Evolutionary conservation across 2,797 vertebrate genomes (phyloP).

Genomic region (Mycteria americana): DNA sequence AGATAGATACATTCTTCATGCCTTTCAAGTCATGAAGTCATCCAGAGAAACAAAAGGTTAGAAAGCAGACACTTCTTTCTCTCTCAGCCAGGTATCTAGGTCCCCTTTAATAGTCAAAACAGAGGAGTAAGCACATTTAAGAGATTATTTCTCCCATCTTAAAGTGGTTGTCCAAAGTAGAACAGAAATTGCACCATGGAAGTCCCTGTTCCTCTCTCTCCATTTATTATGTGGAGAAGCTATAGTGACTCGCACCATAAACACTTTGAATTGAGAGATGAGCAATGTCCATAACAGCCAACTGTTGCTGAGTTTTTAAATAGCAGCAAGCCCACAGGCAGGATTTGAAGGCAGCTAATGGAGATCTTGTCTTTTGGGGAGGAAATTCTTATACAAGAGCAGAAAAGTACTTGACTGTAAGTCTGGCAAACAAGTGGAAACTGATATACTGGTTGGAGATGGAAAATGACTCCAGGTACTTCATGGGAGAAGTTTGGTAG

Average conservation of each 20-base stretch:
- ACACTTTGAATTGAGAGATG: slow-evolving; percentile 12
- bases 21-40: neutral
- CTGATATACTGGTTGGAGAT: neutral
- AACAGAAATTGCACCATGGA: neutral
- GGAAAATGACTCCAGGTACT: neutral
- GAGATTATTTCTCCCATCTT: neutral
- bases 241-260: neutral
- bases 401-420: neutral
- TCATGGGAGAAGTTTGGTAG: neutral
- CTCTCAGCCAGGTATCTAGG: neutral
- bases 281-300: slow-evolving; percentile 26
- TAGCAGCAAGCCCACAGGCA: neutral
- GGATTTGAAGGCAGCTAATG: slow-evolving; percentile 9
- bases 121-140: neutral
- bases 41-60: neutral
- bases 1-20: neutral
- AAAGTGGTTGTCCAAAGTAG: neutral
- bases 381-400: neutral
- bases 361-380: neutral
- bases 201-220: neutral
- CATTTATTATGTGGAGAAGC: neutral
- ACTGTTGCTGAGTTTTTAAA: neutral
- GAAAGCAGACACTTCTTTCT: neutral
- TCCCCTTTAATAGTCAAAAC: neutral
- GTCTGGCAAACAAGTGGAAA: neutral